phyloP scores from a whole-genome alignment of 2,888 invertebrate species.

The Terebella lapidaria region DNA sequence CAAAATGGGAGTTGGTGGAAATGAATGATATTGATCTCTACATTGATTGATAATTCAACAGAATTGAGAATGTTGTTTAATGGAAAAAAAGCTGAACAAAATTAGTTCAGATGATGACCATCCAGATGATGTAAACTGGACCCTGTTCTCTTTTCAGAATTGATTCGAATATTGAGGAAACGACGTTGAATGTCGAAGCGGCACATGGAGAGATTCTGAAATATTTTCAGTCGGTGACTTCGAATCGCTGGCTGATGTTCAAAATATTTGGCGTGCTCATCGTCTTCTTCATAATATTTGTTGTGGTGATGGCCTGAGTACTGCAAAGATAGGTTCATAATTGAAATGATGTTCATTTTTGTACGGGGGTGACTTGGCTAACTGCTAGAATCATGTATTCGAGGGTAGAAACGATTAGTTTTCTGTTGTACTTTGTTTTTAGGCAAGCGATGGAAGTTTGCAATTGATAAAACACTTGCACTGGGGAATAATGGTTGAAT shows the following conservation, averaged over 20 bases:
- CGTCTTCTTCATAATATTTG: conserved; percentile 98
- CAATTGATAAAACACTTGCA: no score
- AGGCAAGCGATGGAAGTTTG: no score
- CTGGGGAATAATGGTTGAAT: no score
- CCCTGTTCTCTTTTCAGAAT: conserved; percentile 62
- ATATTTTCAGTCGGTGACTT: conserved; percentile 94
- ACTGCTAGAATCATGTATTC: no score
- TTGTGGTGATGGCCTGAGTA: conserved; percentile 83
- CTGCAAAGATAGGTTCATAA: background rate
- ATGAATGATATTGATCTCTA: background rate
- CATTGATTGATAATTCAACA: background rate
- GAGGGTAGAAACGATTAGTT: no score
- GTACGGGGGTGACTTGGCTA: no score
- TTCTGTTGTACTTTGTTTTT: no score
- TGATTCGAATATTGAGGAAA: conserved; percentile 92
- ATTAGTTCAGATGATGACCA: no score
- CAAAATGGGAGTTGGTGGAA: no score
- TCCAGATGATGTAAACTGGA: background rate
- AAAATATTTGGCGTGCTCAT: conserved; percentile 97
- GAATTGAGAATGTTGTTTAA: no score
- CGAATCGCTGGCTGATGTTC: conserved; percentile 97
- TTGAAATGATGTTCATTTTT: no score
- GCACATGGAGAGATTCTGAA: conserved; percentile 95
- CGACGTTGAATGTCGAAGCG: conserved; percentile 93
- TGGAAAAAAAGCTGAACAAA: no score